Evolutionary conservation across 2,888 invertebrate species (phyloP), one percentile per base, ranked within the genome.

Genomic region (Lasioglossum marginatum): DNA sequence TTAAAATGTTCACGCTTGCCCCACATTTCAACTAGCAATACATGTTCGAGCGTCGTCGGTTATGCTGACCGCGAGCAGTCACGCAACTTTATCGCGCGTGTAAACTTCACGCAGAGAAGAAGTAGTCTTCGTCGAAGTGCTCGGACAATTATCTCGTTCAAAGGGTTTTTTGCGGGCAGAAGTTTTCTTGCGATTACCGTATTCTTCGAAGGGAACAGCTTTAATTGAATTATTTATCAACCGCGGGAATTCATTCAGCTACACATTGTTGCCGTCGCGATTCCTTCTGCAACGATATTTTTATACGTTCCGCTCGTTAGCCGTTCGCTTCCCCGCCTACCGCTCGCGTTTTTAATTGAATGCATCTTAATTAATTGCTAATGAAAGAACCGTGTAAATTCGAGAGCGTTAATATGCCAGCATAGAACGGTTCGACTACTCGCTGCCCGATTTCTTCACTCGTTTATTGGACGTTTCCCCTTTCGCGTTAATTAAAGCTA

Each of bases 171-270:
- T 16, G 40, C 10, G 4, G 12, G 34, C n/a, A 40, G n/a, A 40
- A 40, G 37, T n/a, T 23, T 70, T 40, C 19, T 70, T 70, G 23
- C 70, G 37, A 12, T n/a, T 27, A 19, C 45, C 23, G 66, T 34
- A 23, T 72, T 66, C 72, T n/a, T 45, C 43, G 19, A 12, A 40
- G n/a, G 48, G 37, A 40, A 14, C 14, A n/a, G 12, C 5, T 27
- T 72, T 72, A 73, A 83, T 83, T 73, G 82, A 63, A 52, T 77
- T 83, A 66, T 82, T 81, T 71, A 81, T 81, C 37, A 10, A 66
- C 19, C 10, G 37, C 27, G n/a, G 27, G 66, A 77, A 68, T 77
- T n/a, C 43, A 57, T 43, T 23, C 12, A 52, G 23, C 48, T 31
- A 72, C 34, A 81, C 45, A 82, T 37, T 77, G 83, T 83, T 76